Base-by-base conservation (phyloP, 23 tunicate genomes). In the Trididemnum miniatum region DNA sequence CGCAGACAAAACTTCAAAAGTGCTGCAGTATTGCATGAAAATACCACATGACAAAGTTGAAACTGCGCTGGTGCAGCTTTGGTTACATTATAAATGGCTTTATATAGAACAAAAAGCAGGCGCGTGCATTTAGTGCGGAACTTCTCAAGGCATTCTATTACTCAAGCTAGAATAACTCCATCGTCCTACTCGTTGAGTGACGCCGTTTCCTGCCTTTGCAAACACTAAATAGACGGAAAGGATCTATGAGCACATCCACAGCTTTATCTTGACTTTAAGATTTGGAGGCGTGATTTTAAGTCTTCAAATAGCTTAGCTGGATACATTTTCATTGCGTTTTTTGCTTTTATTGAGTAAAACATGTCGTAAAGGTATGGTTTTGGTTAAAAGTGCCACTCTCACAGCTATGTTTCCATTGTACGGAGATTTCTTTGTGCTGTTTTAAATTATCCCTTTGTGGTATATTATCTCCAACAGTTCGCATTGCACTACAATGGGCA, bases 111-210 rank as follows among this genome's bases (percentile, higher is more conserved):
- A n/a, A n/a, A n/a, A n/a, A n/a, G n/a, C n/a, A n/a, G n/a, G n/a
- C n/a, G n/a, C n/a, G n/a, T n/a, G n/a, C 57, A 50, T 50, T 12
- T 12, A 12, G 69, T 62, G 22, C 69, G 69, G 69, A 62, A 62
- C 69, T 62, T 25, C 30, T 20, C 30, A 62, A n/a, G n/a, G 12
- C 75, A 34, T 69, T 69, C 25, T n/a, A 69, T 69, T 69, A 69
- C 75, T 69, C 75, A 69, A 34, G 20, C 38, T 4, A 69, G 75
- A 7, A 29, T 9, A 28, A 32, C 31, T 32, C 25, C 31, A 34
- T 69, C 75, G 38, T 32, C 25, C 75, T 34, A 69, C 75, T 69
- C 82, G 66, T 37, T 52, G 2, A 20, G 59, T 74, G 79, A 74
- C 79, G 79, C 62, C 60, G 31, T 20, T 39, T 74, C 59, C 79